Evolutionary conservation across 2,888 invertebrate species (phyloP).

Genomic region (Oxycera nigricornis): DNA sequence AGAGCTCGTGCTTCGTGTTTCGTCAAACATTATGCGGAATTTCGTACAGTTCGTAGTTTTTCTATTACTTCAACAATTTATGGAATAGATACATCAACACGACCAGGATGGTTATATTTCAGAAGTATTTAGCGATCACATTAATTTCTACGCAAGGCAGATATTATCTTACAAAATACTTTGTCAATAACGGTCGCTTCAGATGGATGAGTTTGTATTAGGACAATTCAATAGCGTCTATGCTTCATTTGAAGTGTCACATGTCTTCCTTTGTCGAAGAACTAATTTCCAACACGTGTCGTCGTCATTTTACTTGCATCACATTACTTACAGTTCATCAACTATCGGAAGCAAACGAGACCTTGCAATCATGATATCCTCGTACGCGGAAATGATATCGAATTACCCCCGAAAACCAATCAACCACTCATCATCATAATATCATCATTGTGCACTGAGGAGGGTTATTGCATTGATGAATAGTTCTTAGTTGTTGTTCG

Average conservation of each 20-base stretch:
- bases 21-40: too few species aligned
- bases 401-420: slow-evolving; percentile 25
- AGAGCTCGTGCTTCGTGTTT: too few species aligned
- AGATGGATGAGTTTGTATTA: too few species aligned
- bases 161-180: too few species aligned
- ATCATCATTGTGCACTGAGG: background rate
- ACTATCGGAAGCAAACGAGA: background rate
- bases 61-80: too few species aligned
- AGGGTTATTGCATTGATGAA: slow-evolving; percentile 24
- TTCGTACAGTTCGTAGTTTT: too few species aligned
- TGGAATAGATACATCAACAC: too few species aligned
- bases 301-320: slow-evolving; percentile 5
- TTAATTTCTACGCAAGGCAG: too few species aligned
- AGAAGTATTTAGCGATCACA: too few species aligned
- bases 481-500: background rate
- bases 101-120: too few species aligned
- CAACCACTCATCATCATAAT: slow-evolving; percentile 21
- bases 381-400: slow-evolving; percentile 12
- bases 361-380: background rate
- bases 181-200: too few species aligned
- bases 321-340: slow-evolving; percentile 26
- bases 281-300: slow-evolving; percentile 40
- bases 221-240: background rate
- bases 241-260: slow-evolving; percentile 19
- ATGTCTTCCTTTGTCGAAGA: slow-evolving; percentile 37